These are phyloP conservation scores for Maccullochella peelii DNA, from an alignment of 2,113 vertebrate species.

Conservation along the genomic window DNA sequence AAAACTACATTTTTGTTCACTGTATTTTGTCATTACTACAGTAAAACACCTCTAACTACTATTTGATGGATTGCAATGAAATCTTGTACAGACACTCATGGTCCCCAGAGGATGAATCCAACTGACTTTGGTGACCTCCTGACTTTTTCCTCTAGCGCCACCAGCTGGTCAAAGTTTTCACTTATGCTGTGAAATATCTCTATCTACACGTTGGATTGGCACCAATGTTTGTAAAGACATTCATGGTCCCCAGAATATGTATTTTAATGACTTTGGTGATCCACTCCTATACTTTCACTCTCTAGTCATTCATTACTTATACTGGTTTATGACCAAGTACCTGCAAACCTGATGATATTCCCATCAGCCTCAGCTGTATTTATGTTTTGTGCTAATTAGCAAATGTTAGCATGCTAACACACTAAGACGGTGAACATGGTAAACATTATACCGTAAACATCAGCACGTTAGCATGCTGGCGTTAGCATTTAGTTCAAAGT, in stretches of 20 bases:
- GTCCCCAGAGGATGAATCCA: neutral
- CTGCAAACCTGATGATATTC: neutral
- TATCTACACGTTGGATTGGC: neutral
- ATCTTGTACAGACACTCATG: neutral
- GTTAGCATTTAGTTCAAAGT: neutral
- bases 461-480: too few species aligned
- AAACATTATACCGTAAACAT: too few species aligned
- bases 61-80: neutral
- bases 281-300: neutral
- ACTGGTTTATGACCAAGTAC: neutral
- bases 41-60: neutral
- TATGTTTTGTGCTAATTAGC: too few species aligned
- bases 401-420: too few species aligned
- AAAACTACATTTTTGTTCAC: conserved; percentile 58
- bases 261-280: neutral
- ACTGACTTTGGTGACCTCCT: neutral
- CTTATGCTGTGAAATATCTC: neutral
- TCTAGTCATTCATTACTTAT: neutral
- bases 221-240: neutral
- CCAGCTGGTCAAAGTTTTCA: neutral
- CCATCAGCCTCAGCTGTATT: neutral
- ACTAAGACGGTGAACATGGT: too few species aligned
- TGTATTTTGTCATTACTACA: conserved; percentile 34
- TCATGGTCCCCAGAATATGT: neutral
- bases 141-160: neutral